Evolutionary conservation across 2,113 vertebrate genomes (phyloP), one percentile per base, ranked within the genome.

Genomic region (Cairina moschata): DNA sequence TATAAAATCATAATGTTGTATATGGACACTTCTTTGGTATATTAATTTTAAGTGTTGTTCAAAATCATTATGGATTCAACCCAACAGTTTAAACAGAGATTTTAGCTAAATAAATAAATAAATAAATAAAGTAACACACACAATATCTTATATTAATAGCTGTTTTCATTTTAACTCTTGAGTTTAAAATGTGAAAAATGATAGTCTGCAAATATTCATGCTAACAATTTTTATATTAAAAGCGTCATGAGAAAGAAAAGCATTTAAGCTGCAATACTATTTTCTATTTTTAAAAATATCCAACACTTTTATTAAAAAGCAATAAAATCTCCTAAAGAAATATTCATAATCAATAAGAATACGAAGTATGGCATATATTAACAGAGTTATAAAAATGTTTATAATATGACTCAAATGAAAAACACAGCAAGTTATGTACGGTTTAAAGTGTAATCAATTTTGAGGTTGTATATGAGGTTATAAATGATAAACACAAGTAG

Each of bases 361-460:
- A 97, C 93, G 97, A 97, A 97, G 96, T 97, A 97, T 97, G 94
- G 97, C 97, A 98, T 98, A 97, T 97, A 98, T 98, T 98, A 98
- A 96, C 95, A 68, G 97, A 97, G 97, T 98, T 98, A 97, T 98
- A 98, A 98, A 98, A 98, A 93, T 97, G 97, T 98, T 98, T 96
- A 93, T 95, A 96, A 84, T 92, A 90, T 89, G 91, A 97, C 94
- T 97, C 83, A 96, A 97, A 98, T 98, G 98, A 98, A 97, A 98
- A 98, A 97, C 97, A 96, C 95, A 95, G 95, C 96, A 90, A 97
- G 96, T 98, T 98, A 96, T 97, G 95, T 97, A 93, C 34, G 67
- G 96, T 98, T 98, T 98, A 98, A 98, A 98, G 93, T 97, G 96
- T 97, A 98, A 98, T 98, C 98, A 98, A 97, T 98, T 98, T 97